Percentiles rank a stretch among this genome's conserved stretches.
Conservation (phyloP, 1,140 invertebrate species). For the Babylonia areolata region DNA sequence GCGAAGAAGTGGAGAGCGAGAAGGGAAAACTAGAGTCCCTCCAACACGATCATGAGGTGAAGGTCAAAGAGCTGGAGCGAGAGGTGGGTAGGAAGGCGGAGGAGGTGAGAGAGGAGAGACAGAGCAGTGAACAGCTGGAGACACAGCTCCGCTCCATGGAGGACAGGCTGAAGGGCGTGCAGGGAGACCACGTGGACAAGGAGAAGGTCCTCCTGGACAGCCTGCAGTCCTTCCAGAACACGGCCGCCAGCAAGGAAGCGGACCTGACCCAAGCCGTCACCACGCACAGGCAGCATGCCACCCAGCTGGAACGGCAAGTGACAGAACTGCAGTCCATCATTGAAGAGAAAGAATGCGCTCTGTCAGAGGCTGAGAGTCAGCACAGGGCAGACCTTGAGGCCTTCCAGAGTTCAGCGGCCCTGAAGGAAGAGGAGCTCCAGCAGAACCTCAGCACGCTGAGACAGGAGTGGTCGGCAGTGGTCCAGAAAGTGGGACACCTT, state of each 20-base stretch:
- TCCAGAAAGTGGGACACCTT: neutral
- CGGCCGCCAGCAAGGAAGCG: neutral
- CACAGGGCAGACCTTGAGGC: neutral
- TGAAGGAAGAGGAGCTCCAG: neutral
- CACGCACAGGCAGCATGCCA: neutral
- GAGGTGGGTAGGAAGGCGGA: constrained; percentile 10
- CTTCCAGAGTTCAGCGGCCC: neutral
- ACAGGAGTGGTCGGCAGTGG: neutral
- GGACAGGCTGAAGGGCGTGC: constrained; percentile 28
- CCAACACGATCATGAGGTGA: neutral
- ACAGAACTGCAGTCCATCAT: neutral
- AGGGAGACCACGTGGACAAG: constrained; percentile 24
- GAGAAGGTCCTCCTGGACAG: neutral
- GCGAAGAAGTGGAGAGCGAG: neutral
- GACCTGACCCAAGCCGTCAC: neutral
- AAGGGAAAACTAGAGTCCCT: neutral
- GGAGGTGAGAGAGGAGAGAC: constrained; percentile 2
- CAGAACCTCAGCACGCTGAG: neutral
- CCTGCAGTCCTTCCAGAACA: neutral
- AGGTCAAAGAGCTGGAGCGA: neutral
- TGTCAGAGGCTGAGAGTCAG: neutral
- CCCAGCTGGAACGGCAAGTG: neutral
- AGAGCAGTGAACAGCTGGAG: constrained; percentile 20
- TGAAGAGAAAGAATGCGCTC: neutral
- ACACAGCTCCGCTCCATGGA: constrained; percentile 1